Percentiles rank a stretch among this genome's conserved stretches.
phyloP scores from a whole-genome alignment of 2,797 vertebrate species.

The Leptoclinus maculatus region DNA sequence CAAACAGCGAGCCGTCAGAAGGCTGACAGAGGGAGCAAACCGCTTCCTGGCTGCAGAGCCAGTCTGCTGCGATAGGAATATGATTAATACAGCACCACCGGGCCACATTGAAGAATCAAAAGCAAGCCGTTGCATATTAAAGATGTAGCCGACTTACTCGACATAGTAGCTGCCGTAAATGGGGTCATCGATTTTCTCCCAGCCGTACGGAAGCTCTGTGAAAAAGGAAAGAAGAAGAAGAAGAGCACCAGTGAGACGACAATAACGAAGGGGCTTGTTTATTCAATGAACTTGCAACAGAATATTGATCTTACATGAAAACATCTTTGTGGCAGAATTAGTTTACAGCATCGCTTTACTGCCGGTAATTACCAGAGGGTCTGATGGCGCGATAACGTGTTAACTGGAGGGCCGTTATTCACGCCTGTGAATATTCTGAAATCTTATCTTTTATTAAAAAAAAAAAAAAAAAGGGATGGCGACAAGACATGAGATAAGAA shows the following conservation, averaged over 20 bases:
- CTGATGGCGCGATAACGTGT: neutral
- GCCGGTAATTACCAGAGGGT: neutral
- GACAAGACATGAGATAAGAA: constrained; percentile 17
- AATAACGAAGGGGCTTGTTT: constrained; percentile 75
- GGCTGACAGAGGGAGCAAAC: constrained; percentile 31
- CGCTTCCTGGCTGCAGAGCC: constrained; percentile 43
- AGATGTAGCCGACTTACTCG: constrained; percentile 92
- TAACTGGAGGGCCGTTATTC: constrained; percentile 3
- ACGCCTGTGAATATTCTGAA: constrained; percentile 14
- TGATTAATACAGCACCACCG: constrained; percentile 68
- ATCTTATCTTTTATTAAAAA: constrained; percentile 1
- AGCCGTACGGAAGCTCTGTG: constrained; percentile 98
- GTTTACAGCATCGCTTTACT: constrained; percentile 21
- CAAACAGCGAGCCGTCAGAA: constrained; percentile 33
- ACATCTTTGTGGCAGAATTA: constrained; percentile 16
- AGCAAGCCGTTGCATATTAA: constrained; percentile 74
- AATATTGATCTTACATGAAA: constrained; percentile 46
- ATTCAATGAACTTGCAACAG: constrained; percentile 32
- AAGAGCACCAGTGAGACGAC: constrained; percentile 62
- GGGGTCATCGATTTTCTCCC: constrained; percentile 99
- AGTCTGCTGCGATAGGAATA: constrained; percentile 52
- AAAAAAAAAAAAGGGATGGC: constrained; percentile 11
- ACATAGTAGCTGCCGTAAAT: constrained; percentile 99
- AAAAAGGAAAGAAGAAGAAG: constrained; percentile 25
- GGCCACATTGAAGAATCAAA: constrained; percentile 57